Percentiles rank a stretch among this genome's conserved stretches.
phyloP scores from a whole-genome alignment of 2,888 invertebrate species.

The Anodontia alba region DNA sequence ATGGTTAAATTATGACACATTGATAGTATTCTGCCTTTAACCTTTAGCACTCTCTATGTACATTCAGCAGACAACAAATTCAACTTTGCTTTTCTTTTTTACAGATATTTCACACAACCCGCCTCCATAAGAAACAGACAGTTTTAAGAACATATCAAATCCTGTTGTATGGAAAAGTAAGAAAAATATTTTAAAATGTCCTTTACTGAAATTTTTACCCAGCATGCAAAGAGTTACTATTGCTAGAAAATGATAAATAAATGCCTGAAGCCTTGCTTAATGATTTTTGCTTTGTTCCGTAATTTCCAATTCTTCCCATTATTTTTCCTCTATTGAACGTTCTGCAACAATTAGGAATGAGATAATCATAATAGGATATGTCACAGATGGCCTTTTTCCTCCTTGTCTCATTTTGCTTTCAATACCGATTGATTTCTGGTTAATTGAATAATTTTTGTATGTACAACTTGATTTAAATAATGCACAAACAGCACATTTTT shows the following conservation, averaged over 20 bases:
- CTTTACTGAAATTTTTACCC: too few species aligned
- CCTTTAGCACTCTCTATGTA: too few species aligned
- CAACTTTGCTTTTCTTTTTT: too few species aligned
- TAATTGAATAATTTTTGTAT: background rate
- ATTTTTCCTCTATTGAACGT: background rate
- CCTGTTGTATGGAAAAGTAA: too few species aligned
- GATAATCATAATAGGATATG: background rate
- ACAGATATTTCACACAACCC: too few species aligned
- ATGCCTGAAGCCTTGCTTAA: conserved; percentile 1
- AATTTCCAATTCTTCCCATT: background rate
- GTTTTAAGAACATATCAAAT: too few species aligned
- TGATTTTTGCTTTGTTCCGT: conserved; percentile 14
- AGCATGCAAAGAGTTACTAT: too few species aligned
- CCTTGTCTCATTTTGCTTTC: background rate
- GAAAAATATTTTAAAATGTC: too few species aligned
- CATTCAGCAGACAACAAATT: too few species aligned
- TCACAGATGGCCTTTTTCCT: background rate
- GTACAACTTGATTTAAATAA: background rate
- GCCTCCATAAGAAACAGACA: too few species aligned
- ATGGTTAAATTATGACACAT: conserved; percentile 2
- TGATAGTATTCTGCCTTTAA: background rate
- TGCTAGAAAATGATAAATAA: conserved; percentile 15
- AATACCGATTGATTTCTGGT: background rate
- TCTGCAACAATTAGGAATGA: conserved; percentile 2
- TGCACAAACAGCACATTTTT: background rate